phyloP scores from a whole-genome alignment of 2,113 vertebrate genomes.

The Scomber colias region DNA sequence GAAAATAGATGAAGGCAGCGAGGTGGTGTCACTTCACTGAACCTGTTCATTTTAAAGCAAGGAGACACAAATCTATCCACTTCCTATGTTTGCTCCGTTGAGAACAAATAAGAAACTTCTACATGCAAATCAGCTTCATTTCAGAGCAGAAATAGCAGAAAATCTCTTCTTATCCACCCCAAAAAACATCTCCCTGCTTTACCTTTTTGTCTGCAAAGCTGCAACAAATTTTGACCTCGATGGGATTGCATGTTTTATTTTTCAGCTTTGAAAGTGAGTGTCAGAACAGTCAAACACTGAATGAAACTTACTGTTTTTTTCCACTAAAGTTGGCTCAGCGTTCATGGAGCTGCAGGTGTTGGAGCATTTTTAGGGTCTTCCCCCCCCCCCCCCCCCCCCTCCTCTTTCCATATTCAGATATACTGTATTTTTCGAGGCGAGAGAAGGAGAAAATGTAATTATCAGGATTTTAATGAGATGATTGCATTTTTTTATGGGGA shows the following conservation, averaged over 20 bases:
- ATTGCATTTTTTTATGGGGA: too few species aligned
- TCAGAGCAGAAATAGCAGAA: background rate
- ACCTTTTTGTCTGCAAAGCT: background rate
- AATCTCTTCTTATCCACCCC: background rate
- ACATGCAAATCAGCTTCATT: background rate
- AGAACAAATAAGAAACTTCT: background rate
- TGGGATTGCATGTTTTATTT: background rate
- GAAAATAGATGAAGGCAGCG: conserved; percentile 40
- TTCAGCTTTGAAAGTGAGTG: conserved; percentile 8
- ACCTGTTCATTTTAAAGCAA: background rate
- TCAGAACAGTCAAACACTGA: background rate
- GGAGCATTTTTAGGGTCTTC: too few species aligned
- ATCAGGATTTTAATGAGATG: too few species aligned
- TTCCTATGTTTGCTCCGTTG: background rate
- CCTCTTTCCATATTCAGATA: too few species aligned
- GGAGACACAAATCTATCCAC: background rate
- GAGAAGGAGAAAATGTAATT: too few species aligned
- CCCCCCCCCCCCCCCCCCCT: too few species aligned
- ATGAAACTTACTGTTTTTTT: background rate
- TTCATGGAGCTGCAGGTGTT: too few species aligned
- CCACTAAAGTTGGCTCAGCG: too few species aligned
- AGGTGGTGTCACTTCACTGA: background rate
- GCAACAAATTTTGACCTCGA: background rate
- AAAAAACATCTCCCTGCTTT: background rate
- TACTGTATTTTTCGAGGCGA: too few species aligned